Evolutionary conservation across 2,888 invertebrate genomes (phyloP).

Genomic region (Venustoraphidia nigricollis): DNA sequence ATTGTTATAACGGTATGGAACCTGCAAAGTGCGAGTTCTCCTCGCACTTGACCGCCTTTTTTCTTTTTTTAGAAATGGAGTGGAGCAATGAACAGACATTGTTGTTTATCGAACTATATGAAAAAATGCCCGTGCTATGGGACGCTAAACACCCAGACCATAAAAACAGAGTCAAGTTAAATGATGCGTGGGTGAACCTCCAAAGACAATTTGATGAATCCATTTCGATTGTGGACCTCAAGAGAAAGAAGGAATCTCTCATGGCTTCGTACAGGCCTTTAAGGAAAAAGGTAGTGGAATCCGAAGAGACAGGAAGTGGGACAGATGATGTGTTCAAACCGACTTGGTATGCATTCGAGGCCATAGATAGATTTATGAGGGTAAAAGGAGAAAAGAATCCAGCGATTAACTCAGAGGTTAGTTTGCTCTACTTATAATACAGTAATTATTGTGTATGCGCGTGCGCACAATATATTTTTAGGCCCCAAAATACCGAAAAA

Average conservation of each 20-base stretch:
- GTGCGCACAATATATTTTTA: too few relatives aligned
- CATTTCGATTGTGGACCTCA: slow-evolving; percentile 25
- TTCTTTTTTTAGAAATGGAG: slow-evolving; percentile 17
- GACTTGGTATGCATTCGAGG: slow-evolving; percentile 30
- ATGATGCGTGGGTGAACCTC: slow-evolving; percentile 29
- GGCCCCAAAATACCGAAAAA: too few relatives aligned
- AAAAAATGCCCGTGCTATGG: slow-evolving; percentile 28
- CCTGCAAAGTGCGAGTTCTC: too few relatives aligned
- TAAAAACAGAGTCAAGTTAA: slow-evolving; percentile 26
- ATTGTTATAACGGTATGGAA: too few relatives aligned
- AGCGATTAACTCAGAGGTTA: too few relatives aligned
- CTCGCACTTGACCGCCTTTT: too few relatives aligned
- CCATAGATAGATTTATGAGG: slow-evolving; percentile 30
- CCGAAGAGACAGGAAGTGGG: slow-evolving; percentile 9
- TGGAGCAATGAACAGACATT: slow-evolving; percentile 25
- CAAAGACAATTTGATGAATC: slow-evolving; percentile 24
- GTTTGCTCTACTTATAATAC: too few relatives aligned
- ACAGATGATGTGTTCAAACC: slow-evolving; percentile 20
- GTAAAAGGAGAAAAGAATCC: neutral
- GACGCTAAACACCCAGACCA: slow-evolving; percentile 28
- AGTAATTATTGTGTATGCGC: too few relatives aligned
- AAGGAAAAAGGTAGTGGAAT: slow-evolving; percentile 22
- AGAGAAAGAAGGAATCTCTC: slow-evolving; percentile 32
- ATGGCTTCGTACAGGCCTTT: slow-evolving; percentile 32
- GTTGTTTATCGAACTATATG: slow-evolving; percentile 29